A percentile compares a stretch with the other conserved stretches of the same genome.
Evolutionary conservation across 2,797 vertebrate species (phyloP).

Genomic region (Acanthurus tractus): DNA sequence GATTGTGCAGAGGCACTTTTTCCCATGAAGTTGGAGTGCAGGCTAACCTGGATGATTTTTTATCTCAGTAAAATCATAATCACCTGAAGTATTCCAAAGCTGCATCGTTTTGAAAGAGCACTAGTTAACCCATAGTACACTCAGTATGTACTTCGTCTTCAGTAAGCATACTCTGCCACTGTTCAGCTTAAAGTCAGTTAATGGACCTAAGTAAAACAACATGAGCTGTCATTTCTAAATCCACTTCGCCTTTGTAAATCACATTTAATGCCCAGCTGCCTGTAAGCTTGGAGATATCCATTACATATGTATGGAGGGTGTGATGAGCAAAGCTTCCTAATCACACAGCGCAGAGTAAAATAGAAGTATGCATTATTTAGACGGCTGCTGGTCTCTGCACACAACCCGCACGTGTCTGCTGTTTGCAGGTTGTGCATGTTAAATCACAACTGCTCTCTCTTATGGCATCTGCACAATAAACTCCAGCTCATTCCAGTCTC

Average conservation of each 20-base stretch:
- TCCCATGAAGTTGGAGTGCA: neutral
- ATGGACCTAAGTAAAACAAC: conserved; percentile 35
- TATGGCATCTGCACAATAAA: conserved; percentile 36
- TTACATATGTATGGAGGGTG: conserved; percentile 64
- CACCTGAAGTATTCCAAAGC: conserved; percentile 17
- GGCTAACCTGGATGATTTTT: conserved; percentile 1
- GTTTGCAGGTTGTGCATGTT: conserved; percentile 61
- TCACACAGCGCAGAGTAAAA: conserved; percentile 57
- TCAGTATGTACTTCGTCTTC: conserved; percentile 4
- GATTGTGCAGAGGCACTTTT: conserved; percentile 3
- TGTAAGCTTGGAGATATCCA: conserved; percentile 31
- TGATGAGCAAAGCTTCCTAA: conserved; percentile 34
- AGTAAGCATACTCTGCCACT: neutral
- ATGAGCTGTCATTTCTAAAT: conserved; percentile 55
- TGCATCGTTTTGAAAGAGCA: conserved; percentile 13
- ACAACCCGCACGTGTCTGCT: conserved; percentile 28
- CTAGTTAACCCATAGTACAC: conserved; percentile 20
- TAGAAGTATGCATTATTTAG: conserved; percentile 75
- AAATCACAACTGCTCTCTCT: conserved; percentile 40
- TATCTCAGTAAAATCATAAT: conserved; percentile 32
- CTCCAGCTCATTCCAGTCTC: conserved; percentile 34
- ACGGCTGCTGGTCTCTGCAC: conserved; percentile 38
- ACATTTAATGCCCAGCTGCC: conserved; percentile 36
- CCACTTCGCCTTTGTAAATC: conserved; percentile 23
- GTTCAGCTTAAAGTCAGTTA: conserved; percentile 41